Evolutionary conservation across 2,888 invertebrate genomes (phyloP), one percentile per base, ranked within the genome.

Genomic region (Drosophila mimica): DNA sequence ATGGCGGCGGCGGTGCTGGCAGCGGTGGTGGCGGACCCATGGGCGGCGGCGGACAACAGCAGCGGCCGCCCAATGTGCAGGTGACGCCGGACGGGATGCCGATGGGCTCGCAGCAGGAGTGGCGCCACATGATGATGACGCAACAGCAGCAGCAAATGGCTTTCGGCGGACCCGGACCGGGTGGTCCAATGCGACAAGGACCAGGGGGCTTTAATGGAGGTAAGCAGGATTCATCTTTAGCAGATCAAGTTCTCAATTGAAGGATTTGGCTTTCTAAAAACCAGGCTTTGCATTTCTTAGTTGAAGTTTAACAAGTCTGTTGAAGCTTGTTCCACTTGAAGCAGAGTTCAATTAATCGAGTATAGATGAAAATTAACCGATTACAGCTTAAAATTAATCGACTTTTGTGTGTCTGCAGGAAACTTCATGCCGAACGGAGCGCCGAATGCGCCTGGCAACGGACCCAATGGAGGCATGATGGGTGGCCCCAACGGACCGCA

Each of bases 1-100:
- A 84, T 15, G 85, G 83, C 92, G 94, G 92, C 15, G 78, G 83
- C 70, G 25, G 8, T 25, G 89, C 94, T 9, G 85, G 83, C 92
- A 94, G 92, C 92, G 91, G 91, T 64, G 93, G 80, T 51, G 92
- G 83, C 20, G 91, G 92, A 11, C 91, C 91, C 64, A 93, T 94
- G 85, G 89, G 94, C 92, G 88, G 94, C 0, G 88, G 94, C 92
- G 88, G 94, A 0, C 86, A 87, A 3, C 74, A 95, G 93, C 94
- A 94, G 82, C 91, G 94, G 46, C 94, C 94, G 46, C 95, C 95
- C 3, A 95, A 95, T 88, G 94, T 95, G 9, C 94, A 94, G 82
- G 94, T 95, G 11, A 94, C 94, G 20, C 94, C 94, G 11, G 94
- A 94, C 63, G 94, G 94, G n/a, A 92, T 94, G 93, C 92, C 93